A percentile compares a stretch with the other conserved stretches of the same genome.
Conservation (phyloP, 2,888 invertebrate species). For the Melanostoma scalare region DNA sequence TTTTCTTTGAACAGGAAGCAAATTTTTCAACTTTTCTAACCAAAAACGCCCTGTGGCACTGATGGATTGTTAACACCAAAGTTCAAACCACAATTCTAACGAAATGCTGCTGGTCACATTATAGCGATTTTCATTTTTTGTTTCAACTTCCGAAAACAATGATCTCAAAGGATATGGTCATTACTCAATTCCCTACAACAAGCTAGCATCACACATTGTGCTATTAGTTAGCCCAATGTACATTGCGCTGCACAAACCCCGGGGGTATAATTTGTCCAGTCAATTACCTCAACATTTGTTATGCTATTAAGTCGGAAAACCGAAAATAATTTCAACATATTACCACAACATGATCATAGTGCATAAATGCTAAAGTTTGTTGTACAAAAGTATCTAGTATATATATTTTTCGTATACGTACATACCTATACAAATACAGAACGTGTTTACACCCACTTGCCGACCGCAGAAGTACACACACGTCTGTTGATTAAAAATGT, state of each 20-base stretch:
- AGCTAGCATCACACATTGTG: slow-evolving; percentile 9
- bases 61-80: too few species aligned
- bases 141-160: neutral
- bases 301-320: slow-evolving; percentile 70
- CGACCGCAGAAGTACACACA: slow-evolving; percentile 60
- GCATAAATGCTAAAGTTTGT: slow-evolving; percentile 42
- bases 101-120: too few species aligned
- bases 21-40: too few species aligned
- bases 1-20: too few species aligned
- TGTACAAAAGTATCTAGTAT: neutral
- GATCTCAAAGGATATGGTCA: slow-evolving; percentile 49
- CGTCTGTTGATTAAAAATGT: slow-evolving; percentile 73
- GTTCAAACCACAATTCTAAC: too few species aligned
- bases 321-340: slow-evolving; percentile 70
- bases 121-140: neutral
- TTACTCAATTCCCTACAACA: slow-evolving; percentile 44
- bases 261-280: slow-evolving; percentile 66
- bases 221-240: slow-evolving; percentile 35
- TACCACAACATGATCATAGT: slow-evolving; percentile 62
- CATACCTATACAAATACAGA: slow-evolving; percentile 40
- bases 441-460: slow-evolving; percentile 66
- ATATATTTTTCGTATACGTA: neutral
- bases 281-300: slow-evolving; percentile 69
- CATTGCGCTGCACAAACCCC: slow-evolving; percentile 5
- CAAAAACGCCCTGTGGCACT: too few species aligned